Base-by-base conservation (phyloP, 2,797 vertebrate genomes). In the Danio albolineatus region DNA sequence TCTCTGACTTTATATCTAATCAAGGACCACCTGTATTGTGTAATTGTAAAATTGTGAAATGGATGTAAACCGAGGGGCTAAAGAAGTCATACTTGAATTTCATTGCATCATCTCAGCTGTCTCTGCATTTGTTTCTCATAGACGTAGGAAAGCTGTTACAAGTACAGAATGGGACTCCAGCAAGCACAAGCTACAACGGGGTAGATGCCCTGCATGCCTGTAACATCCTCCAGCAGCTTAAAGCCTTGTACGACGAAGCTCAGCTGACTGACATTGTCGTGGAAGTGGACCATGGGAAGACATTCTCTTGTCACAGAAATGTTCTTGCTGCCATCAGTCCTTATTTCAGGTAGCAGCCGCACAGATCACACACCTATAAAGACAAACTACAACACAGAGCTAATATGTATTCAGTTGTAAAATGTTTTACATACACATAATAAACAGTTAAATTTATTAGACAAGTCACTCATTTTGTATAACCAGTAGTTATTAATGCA, bases 311-410 rank as follows among this genome's bases (percentile, higher is more conserved):
- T 92, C 98, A 99, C 86, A 94, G 98, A 91, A 99, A 99, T 89
- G 97, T 99, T 82, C 97, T 99, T 87, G 98, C 98, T 87, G 97
- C 98, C 86, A 98, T 99, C 94, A 99, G 98, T 90, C 98, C 98
- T 84, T 99, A 99, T 84, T 99, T 99, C 96, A 99, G 98, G 98
- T 99, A 94, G 10, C 83, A 73, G 4, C 4, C 7, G 46, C 44
- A 48, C 6, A 16, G 3, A 56, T 2, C 16, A 10, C 1, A 6
- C 28, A 28, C 28, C 5, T 3, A 19, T 12, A 28, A 17, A 72
- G 10, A 17, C 10, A 72, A 10, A 10, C n/a, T n/a, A n/a, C n/a
- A n/a, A n/a, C n/a, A n/a, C n/a, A n/a, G n/a, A n/a, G n/a, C n/a
- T 28, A 28, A 28, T 28, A 28, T 28, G 28, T 3, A 28, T 28